Percentiles rank a stretch among this genome's conserved stretches.
These are phyloP conservation scores for Stegodyphus mimosarum DNA, from an alignment of 1,140 invertebrate species.

Conservation along the genomic window DNA sequence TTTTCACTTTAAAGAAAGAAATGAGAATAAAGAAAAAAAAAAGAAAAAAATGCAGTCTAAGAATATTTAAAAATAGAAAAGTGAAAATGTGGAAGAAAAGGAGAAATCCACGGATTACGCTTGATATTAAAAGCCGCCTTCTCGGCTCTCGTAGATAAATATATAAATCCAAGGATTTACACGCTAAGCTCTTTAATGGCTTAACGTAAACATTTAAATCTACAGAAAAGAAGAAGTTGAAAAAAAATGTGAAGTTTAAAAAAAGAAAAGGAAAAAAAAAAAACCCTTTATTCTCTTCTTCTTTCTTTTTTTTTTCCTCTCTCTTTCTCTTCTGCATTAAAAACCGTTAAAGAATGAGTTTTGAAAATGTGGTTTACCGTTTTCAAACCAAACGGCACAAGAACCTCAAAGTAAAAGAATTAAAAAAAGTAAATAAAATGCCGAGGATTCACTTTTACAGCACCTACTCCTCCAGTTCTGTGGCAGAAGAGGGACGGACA, in stretches of 20 bases:
- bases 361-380: constrained; percentile 53
- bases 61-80: background rate
- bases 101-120: constrained; percentile 24
- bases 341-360: constrained; percentile 6
- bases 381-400: constrained; percentile 29
- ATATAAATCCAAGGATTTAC: constrained; percentile 53
- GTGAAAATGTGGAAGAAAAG: background rate
- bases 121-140: constrained; percentile 41
- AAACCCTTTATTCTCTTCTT: background rate
- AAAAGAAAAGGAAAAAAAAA: constrained; percentile 25
- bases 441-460: background rate
- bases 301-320: background rate
- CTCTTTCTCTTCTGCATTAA: background rate
- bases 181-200: constrained; percentile 56
- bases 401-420: no score
- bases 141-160: constrained; percentile 22
- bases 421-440: background rate
- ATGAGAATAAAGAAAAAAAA: no score
- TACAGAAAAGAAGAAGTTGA: constrained; percentile 4
- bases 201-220: constrained; percentile 59
- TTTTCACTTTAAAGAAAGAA: no score
- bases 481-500: background rate
- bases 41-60: no score
- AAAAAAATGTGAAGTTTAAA: background rate
- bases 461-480: background rate